These are phyloP conservation scores for Drosophila kuntzei DNA, from an alignment of 2,888 invertebrate species.

Conservation along the genomic window DNA sequence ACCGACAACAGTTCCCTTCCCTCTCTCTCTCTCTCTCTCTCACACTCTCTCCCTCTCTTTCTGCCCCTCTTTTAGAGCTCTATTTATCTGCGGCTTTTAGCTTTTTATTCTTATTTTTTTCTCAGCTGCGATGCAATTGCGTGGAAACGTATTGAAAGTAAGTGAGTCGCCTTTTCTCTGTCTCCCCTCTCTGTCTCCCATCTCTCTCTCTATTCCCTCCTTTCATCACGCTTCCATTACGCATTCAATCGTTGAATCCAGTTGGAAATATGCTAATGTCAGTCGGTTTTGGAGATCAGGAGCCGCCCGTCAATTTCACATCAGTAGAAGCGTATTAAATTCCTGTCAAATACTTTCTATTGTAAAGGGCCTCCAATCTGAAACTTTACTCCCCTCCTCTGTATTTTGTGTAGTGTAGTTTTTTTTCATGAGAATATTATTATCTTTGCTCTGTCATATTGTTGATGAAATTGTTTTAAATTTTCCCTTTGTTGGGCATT, in stretches of 20 bases:
- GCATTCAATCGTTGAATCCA: conserved; percentile 19
- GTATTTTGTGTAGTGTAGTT: conserved; percentile 10
- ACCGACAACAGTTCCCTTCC: conserved; percentile 1
- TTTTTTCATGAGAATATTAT: conserved; percentile 58
- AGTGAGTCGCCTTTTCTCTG: conserved; percentile 30
- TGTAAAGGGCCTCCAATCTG: conserved; percentile 33
- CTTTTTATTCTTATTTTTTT: conserved; percentile 33
- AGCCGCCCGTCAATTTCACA: conserved; percentile 58
- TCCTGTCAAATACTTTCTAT: conserved; percentile 69
- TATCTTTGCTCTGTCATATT: conserved; percentile 38
- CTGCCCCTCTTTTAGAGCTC: conserved; percentile 10
- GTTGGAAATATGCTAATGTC: conserved; percentile 69
- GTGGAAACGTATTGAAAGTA: conserved; percentile 74
- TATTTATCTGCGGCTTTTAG: conserved; percentile 47
- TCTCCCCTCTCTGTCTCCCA: background rate
- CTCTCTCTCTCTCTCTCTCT: background rate
- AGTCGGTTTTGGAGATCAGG: conserved; percentile 11
- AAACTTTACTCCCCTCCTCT: background rate
- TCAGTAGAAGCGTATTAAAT: conserved; percentile 72
- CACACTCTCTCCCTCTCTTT: background rate
- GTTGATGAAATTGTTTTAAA: conserved; percentile 64
- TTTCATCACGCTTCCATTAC: background rate
- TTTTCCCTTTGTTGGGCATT: conserved; percentile 43
- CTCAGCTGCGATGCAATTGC: conserved; percentile 70
- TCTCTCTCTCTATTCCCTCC: background rate